These are phyloP conservation scores for Plagiodera versicolora DNA, from an alignment of 2,888 invertebrate genomes.

Conservation along the genomic window DNA sequence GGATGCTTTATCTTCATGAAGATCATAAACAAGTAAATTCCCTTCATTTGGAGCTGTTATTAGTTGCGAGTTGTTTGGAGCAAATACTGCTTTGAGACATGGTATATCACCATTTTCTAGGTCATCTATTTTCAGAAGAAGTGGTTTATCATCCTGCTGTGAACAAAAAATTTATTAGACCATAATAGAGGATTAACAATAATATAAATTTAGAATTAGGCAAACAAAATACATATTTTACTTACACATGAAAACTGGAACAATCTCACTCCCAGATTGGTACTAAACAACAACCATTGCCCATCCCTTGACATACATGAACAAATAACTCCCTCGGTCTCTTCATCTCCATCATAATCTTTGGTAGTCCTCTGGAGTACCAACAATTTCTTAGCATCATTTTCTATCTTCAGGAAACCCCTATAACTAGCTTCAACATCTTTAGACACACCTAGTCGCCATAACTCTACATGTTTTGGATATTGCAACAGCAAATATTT, in stretches of 20 bases:
- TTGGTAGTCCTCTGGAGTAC: slow-evolving; percentile 62
- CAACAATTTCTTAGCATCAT: slow-evolving; percentile 69
- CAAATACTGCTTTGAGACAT: slow-evolving; percentile 52
- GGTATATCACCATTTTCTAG: slow-evolving; percentile 34
- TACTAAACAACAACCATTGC: slow-evolving; percentile 75
- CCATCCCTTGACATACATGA: slow-evolving; percentile 72
- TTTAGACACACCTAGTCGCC: slow-evolving; percentile 62
- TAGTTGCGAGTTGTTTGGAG: slow-evolving; percentile 51
- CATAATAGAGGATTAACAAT: too few species aligned
- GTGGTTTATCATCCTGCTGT: slow-evolving; percentile 39
- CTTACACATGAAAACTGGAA: slow-evolving; percentile 65
- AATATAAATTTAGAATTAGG: too few species aligned
- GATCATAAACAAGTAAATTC: slow-evolving; percentile 53
- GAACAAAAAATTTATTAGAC: slow-evolving; percentile 18
- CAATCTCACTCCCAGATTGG: slow-evolving; percentile 65
- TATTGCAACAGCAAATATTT: slow-evolving; percentile 48
- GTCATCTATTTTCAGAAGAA: slow-evolving; percentile 49
- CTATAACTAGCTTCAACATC: slow-evolving; percentile 43
- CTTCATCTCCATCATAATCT: slow-evolving; percentile 48
- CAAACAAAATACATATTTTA: background rate
- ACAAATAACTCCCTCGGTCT: slow-evolving; percentile 68
- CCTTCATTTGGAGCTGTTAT: slow-evolving; percentile 53
- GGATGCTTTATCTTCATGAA: slow-evolving; percentile 46
- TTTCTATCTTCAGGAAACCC: slow-evolving; percentile 51
- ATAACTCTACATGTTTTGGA: slow-evolving; percentile 60